These are phyloP conservation scores for Ptychadena robeensis DNA, from an alignment of 2,797 vertebrate genomes.

Conservation along the genomic window DNA sequence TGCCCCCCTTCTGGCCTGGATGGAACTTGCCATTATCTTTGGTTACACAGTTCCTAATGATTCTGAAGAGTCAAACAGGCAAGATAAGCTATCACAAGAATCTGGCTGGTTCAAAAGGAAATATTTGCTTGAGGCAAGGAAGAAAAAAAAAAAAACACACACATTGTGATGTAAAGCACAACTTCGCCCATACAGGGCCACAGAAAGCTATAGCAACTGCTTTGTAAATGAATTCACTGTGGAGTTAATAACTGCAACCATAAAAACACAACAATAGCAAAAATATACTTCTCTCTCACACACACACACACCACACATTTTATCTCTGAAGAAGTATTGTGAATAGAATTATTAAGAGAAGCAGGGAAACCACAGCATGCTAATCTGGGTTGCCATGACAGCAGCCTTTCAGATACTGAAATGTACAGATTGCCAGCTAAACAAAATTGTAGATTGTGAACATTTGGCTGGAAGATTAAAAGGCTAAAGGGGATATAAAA, in stretches of 20 bases:
- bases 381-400: slow-evolving; percentile 86
- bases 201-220: background rate
- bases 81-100: slow-evolving; percentile 49
- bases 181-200: slow-evolving; percentile 41
- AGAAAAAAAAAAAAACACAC: slow-evolving; percentile 16
- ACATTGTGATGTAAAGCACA: slow-evolving; percentile 31
- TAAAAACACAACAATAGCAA: slow-evolving; percentile 61
- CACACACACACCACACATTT: slow-evolving; percentile 67
- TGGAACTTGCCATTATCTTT: background rate
- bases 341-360: slow-evolving; percentile 74
- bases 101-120: slow-evolving; percentile 38
- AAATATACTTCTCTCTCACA: slow-evolving; percentile 63
- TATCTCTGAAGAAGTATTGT: slow-evolving; percentile 67
- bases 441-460: slow-evolving; percentile 88
- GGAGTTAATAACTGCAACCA: slow-evolving; percentile 54
- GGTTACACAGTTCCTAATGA: background rate
- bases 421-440: slow-evolving; percentile 85
- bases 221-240: slow-evolving; percentile 52
- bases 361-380: slow-evolving; percentile 74
- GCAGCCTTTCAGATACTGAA: slow-evolving; percentile 83
- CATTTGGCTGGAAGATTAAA: slow-evolving; percentile 87
- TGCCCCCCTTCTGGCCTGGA: background rate
- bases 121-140: slow-evolving; percentile 50
- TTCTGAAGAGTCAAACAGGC: slow-evolving; percentile 22
- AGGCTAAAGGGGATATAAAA: slow-evolving; percentile 83